Evolutionary conservation across 2,113 vertebrate species (phyloP), one percentile per base, ranked within the genome.

Genomic region (Sclerurus mexicanus): DNA sequence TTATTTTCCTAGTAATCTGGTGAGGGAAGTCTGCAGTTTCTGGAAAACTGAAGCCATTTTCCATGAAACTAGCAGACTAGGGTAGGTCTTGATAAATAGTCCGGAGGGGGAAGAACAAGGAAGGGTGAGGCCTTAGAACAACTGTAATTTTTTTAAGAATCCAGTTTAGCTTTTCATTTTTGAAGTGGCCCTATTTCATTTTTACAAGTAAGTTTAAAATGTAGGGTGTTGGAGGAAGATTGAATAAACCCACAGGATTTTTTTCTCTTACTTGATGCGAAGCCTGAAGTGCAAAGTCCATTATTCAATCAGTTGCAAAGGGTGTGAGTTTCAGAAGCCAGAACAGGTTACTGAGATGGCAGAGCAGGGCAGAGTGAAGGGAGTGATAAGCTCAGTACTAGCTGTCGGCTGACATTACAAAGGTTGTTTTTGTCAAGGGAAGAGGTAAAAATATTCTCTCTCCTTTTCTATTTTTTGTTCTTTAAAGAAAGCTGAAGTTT

Each of bases 291-390:
- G 90, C 58, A 74, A 90, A 93, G 90, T 71, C 73, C 91, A 89
- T 93, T 90, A 93, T 71, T 93, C 60, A 84, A 27, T 97, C 94
- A 92, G 68, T 92, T 96, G 68, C 33, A 63, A 74, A 80, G 35
- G 76, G 95, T 96, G 96, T 95, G 84, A 95, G 59, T 86, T 97
- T 92, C 95, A 96, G 94, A 97, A 96, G 91, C 93, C 96, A 97
- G 95, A 93, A 55, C 59, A 84, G 79, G 83, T 63, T 89, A 64
- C 60, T 22, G 64, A 68, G 84, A 35, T 75, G 96, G 89, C 56
- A 91, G 49, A 91, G 77, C 74, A 60, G 44, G 66, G 69, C 47
- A 78, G 69, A 95, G 86, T n/a, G 27, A 84, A 89, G 60, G 18
- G 31, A 86, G 27, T 72, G 95, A 97, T 96, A 97, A 97, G 87